Evolutionary conservation across 2,113 vertebrate genomes (phyloP).

Genomic region (Cyprinus carpio): DNA sequence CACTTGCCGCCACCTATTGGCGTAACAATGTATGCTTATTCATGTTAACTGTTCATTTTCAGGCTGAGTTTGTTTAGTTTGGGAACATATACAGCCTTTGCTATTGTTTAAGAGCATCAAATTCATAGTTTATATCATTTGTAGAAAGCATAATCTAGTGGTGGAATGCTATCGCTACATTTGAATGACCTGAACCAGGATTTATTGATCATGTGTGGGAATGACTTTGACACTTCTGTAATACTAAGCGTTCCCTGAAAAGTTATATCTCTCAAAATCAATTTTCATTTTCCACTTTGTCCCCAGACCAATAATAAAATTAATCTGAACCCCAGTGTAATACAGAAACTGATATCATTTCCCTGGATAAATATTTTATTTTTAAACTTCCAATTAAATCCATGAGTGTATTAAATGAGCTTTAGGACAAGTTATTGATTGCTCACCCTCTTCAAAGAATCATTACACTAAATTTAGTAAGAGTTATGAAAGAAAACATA

Average conservation of each 20-base stretch:
- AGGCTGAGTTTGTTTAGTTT: too few relatives aligned
- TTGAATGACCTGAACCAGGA: background rate
- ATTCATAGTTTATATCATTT: too few relatives aligned
- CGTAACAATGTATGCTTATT: too few relatives aligned
- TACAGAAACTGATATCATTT: conserved; percentile 45
- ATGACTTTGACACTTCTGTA: conserved; percentile 29
- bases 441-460: conserved; percentile 54
- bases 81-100: too few relatives aligned
- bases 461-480: background rate
- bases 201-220: background rate
- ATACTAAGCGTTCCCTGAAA: conserved; percentile 8
- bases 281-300: conserved; percentile 53
- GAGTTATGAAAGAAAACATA: conserved; percentile 26
- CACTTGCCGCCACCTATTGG: too few relatives aligned
- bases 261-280: conserved; percentile 39
- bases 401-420: conserved; percentile 71
- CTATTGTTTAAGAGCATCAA: too few relatives aligned
- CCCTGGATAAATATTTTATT: conserved; percentile 58
- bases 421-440: conserved; percentile 76
- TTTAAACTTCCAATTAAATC: conserved; percentile 68
- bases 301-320: conserved; percentile 35
- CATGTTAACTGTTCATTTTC: too few relatives aligned
- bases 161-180: background rate
- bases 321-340: conserved; percentile 16
- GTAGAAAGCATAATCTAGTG: background rate